These are phyloP conservation scores for Mobula hypostoma DNA, from an alignment of 2,113 vertebrate species.

Conservation along the genomic window DNA sequence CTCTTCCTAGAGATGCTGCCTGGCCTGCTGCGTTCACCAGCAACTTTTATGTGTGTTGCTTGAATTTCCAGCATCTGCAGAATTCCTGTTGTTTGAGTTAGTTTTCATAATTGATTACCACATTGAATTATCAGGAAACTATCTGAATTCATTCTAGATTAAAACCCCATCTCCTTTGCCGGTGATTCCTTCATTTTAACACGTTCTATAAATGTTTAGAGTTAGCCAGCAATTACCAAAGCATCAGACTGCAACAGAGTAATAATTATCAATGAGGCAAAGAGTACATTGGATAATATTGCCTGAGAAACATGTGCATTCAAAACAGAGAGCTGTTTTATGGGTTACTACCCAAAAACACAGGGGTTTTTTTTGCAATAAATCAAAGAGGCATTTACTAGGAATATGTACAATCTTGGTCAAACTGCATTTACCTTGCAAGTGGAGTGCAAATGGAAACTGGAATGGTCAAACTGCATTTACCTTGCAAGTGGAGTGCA, in stretches of 20 bases:
- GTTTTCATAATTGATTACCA: not conserved
- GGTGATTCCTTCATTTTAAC: not conserved
- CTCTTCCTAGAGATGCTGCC: no score
- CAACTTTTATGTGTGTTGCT: no score
- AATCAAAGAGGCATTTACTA: not conserved
- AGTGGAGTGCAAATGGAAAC: conserved; percentile 10
- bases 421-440: conserved; percentile 4
- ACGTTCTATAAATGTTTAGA: not conserved
- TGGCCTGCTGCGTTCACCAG: no score
- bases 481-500: conserved; percentile 11
- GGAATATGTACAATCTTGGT: not conserved
- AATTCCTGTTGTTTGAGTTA: not conserved
- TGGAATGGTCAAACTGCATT: not conserved
- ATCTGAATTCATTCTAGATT: not conserved
- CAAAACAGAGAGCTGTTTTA: not conserved
- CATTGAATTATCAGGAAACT: not conserved
- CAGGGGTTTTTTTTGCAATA: not conserved
- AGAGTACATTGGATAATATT: not conserved
- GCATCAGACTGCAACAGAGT: not conserved
- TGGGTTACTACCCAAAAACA: not conserved
- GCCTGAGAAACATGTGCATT: not conserved
- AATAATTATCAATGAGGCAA: conserved; percentile 17
- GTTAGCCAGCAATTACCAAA: not conserved
- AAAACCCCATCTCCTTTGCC: not conserved
- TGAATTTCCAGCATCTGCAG: no score